Percentiles rank a stretch among this genome's conserved stretches.
phyloP scores from a whole-genome alignment of 2,888 invertebrate species.

The Rhagium mordax region DNA sequence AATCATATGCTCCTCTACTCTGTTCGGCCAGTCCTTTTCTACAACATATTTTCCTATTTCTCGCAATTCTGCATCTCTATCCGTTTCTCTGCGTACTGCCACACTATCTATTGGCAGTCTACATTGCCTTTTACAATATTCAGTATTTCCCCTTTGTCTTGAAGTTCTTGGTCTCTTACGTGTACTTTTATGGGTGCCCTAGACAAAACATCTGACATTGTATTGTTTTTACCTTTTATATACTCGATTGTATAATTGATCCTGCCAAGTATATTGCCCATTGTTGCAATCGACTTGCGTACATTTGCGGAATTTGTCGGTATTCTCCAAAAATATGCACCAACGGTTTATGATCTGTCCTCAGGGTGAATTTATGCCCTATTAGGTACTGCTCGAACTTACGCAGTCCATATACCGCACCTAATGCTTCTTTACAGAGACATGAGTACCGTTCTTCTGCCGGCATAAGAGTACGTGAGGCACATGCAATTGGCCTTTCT shows the following conservation, averaged over 20 bases:
- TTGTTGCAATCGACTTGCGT: neutral
- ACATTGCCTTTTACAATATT: neutral
- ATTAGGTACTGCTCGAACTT: neutral
- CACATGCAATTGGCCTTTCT: neutral
- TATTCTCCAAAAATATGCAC: neutral
- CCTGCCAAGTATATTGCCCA: neutral
- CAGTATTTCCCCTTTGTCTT: neutral
- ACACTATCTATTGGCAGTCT: neutral
- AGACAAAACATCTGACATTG: neutral
- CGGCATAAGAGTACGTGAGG: neutral
- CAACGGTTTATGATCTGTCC: neutral
- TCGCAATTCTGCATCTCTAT: constrained; percentile 6
- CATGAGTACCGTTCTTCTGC: neutral
- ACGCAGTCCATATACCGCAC: neutral
- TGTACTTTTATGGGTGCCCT: neutral
- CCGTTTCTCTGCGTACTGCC: neutral
- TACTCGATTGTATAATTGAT: neutral
- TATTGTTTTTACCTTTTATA: neutral
- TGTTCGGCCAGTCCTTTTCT: constrained; percentile 20
- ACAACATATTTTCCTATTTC: constrained; percentile 7
- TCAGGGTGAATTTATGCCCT: neutral
- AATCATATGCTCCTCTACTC: constrained; percentile 19
- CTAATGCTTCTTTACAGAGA: neutral
- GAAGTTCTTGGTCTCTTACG: neutral
- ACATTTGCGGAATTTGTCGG: neutral